Evolutionary conservation across 2,113 vertebrate species (phyloP), one percentile per base, ranked within the genome.

Genomic region (Apistogramma diplotaenia): DNA sequence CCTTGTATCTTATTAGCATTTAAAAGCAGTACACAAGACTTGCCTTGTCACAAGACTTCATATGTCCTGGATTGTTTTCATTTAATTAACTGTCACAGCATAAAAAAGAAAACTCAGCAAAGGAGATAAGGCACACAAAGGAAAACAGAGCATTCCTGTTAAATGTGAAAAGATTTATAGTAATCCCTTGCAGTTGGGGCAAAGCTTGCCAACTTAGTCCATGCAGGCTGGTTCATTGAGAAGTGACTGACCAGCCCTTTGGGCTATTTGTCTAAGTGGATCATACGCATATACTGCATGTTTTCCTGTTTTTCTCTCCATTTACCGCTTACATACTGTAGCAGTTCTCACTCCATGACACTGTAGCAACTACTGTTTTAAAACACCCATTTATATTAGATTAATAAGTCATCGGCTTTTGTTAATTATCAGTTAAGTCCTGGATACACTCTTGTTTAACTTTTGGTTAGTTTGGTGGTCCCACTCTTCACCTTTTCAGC

Each of bases 251-350:
- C 51, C 74, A 65, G 33, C 65, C 49, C 59, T 55, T 74, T 59
- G 87, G 60, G 76, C 72, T 82, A 31, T 78, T 33, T 78, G 37
- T 76, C 74, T 60, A 74, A 77, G 81, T 67, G 67, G 81, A 87
- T 88, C 59, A 80, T 27, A 59, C 65, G 77, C 76, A 79, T 51
- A 78, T 75, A 40, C 15, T 85, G 79, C 79, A 77, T 84, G 81
- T 46, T 72, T 70, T 46, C 51, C 60, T 74, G 53, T 61, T 70
- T 72, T 57, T 54, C 54, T 76, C n/a, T n/a, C n/a, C n/a, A n/a
- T n/a, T n/a, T n/a, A n/a, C n/a, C n/a, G n/a, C n/a, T n/a, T n/a
- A n/a, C n/a, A n/a, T n/a, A n/a, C n/a, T n/a, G n/a, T n/a, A n/a
- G n/a, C 9, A 54, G 4, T n/a, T 23, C 53, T 54, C 10, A 21